Evolutionary conservation across 1,140 invertebrate species (phyloP).

Genomic region (Brachionus rotundiformis): DNA sequence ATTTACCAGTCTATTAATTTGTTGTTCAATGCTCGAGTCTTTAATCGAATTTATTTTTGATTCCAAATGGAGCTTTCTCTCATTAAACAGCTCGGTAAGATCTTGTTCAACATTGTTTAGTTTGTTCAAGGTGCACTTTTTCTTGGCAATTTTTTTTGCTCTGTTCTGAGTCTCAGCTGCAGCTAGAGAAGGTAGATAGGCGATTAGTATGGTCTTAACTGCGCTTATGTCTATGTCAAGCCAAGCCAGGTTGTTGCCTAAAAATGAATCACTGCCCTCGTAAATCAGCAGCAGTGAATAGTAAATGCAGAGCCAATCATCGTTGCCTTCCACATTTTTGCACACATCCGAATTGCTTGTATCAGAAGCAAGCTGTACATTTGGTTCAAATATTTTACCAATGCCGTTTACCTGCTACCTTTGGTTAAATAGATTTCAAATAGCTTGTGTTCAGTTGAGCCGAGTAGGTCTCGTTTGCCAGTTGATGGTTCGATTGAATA

Average conservation of each 20-base stretch:
- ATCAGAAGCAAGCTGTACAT: neutral
- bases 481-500: constrained; percentile 2
- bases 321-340: neutral
- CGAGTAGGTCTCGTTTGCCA: constrained; percentile 10
- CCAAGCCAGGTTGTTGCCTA: neutral
- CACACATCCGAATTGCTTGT: neutral
- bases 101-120: neutral
- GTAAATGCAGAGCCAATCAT: neutral
- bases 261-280: neutral
- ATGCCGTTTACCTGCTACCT: neutral
- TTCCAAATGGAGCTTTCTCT: neutral
- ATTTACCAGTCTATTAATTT: neutral
- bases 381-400: neutral
- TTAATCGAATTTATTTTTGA: neutral
- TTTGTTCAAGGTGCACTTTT: neutral
- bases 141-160: neutral
- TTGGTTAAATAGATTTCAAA: constrained; percentile 2
- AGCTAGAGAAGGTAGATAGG: neutral
- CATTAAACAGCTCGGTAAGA: neutral
- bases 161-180: neutral
- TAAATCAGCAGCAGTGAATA: neutral
- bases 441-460: neutral
- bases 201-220: neutral
- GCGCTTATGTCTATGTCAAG: neutral
- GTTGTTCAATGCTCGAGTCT: neutral